phyloP scores from a whole-genome alignment of 2,888 invertebrate genomes.

The Synanthedon formicaeformis region DNA sequence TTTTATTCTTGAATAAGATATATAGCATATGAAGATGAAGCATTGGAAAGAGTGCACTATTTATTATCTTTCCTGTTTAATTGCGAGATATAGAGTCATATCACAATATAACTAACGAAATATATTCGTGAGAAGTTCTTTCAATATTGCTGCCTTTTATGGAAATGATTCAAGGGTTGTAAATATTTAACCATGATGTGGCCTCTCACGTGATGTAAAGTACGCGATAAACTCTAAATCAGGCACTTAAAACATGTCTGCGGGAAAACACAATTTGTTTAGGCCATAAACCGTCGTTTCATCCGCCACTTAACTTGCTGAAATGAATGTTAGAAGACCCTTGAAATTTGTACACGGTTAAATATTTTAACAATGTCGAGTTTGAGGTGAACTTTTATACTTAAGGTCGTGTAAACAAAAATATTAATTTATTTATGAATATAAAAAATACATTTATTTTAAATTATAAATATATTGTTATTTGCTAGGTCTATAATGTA shows the following conservation, averaged over 20 bases:
- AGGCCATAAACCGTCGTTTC: slow-evolving; percentile 8
- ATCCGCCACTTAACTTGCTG: slow-evolving; percentile 7
- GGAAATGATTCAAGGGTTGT: too few relatives aligned
- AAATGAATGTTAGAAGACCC: neutral
- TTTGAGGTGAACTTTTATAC: neutral
- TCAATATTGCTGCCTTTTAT: too few relatives aligned
- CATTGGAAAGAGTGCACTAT: neutral
- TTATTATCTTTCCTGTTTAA: neutral
- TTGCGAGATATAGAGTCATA: neutral
- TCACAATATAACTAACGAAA: neutral
- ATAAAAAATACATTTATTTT: too few relatives aligned
- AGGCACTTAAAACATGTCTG: neutral
- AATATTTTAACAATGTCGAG: neutral
- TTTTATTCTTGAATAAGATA: neutral
- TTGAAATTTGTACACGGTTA: neutral
- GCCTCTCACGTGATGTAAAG: neutral
- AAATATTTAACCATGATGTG: too few relatives aligned
- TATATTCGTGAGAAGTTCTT: neutral
- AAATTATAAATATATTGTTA: too few relatives aligned
- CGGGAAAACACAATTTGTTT: slow-evolving; percentile 18
- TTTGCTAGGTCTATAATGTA: too few relatives aligned
- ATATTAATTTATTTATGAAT: too few relatives aligned
- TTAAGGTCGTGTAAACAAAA: too few relatives aligned
- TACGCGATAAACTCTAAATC: neutral
- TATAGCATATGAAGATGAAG: neutral